phyloP scores from a whole-genome alignment of 2,797 vertebrate species.

The Triplophysa yarkandensis region DNA sequence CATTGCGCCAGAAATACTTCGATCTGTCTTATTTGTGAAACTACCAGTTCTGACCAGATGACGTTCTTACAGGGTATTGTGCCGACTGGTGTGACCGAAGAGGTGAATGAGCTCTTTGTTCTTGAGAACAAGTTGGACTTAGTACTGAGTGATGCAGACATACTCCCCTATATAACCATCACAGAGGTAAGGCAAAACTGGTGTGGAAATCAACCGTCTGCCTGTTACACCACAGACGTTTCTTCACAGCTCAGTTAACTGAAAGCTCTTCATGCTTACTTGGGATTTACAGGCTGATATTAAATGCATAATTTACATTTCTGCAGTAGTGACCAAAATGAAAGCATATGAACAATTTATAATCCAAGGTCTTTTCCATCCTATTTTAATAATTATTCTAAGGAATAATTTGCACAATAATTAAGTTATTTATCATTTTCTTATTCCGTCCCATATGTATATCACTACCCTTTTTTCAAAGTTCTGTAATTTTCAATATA shows the following conservation, averaged over 20 bases:
- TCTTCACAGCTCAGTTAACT: conserved; percentile 27
- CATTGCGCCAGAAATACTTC: neutral
- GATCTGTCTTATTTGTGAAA: neutral
- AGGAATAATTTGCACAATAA: too few species aligned
- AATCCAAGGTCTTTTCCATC: too few species aligned
- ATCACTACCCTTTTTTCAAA: too few species aligned
- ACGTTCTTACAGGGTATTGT: conserved; percentile 83
- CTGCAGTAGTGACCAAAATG: neutral
- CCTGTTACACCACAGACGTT: conserved; percentile 21
- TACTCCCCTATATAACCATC: conserved; percentile 82
- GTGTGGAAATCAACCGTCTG: conserved; percentile 18
- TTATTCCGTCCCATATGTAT: too few species aligned
- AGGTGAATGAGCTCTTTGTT: conserved; percentile 91
- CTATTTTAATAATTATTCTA: too few species aligned
- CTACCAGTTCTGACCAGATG: neutral
- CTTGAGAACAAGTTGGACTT: conserved; percentile 85
- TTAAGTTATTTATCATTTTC: too few species aligned
- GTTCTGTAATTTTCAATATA: too few species aligned
- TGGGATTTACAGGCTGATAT: neutral
- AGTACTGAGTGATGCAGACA: conserved; percentile 78
- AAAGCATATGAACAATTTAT: neutral
- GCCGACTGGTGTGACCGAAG: conserved; percentile 80
- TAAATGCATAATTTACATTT: neutral
- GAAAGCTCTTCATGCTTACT: neutral
- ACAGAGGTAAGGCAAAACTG: conserved; percentile 74